A percentile compares a stretch with the other conserved stretches of the same genome.
Conservation (phyloP, 2,797 vertebrate species). For the Falco novaeseelandiae region DNA sequence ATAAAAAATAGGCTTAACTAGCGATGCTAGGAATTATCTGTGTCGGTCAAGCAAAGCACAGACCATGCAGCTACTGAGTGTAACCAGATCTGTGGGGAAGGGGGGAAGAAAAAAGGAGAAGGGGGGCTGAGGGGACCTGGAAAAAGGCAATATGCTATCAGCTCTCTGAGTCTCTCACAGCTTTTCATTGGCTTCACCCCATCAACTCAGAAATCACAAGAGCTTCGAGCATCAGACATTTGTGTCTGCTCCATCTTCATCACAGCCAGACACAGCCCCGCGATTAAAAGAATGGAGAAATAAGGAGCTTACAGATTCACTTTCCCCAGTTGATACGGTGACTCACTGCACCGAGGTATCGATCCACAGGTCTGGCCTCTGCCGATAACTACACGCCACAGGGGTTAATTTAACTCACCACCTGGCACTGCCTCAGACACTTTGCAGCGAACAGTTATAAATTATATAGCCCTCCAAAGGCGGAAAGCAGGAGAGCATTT, state of each 20-base stretch:
- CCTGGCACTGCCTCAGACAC: slow-evolving; percentile 50
- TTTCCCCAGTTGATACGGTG: slow-evolving; percentile 13
- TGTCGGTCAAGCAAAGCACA: slow-evolving; percentile 36
- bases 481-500: neutral
- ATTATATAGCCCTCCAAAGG: slow-evolving; percentile 44
- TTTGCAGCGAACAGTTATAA: slow-evolving; percentile 51
- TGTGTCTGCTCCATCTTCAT: slow-evolving; percentile 67
- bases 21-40: slow-evolving; percentile 54
- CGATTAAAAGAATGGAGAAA: slow-evolving; percentile 70
- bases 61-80: neutral
- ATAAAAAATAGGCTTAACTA: slow-evolving; percentile 61
- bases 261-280: slow-evolving; percentile 44
- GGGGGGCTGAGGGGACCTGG: neutral
- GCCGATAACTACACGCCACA: slow-evolving; percentile 46
- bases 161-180: neutral
- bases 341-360: slow-evolving; percentile 42
- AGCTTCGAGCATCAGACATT: slow-evolving; percentile 57
- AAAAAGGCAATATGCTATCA: slow-evolving; percentile 13
- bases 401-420: slow-evolving; percentile 66
- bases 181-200: slow-evolving; percentile 61
- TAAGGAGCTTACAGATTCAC: slow-evolving; percentile 65
- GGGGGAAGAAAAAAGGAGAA: neutral
- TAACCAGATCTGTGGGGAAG: neutral
- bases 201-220: slow-evolving; percentile 67
- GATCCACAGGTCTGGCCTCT: slow-evolving; percentile 63